A percentile compares a stretch with the other conserved stretches of the same genome.
These are phyloP conservation scores for Brenthis daphne DNA, from an alignment of 2,888 invertebrate genomes.

Conservation along the genomic window DNA sequence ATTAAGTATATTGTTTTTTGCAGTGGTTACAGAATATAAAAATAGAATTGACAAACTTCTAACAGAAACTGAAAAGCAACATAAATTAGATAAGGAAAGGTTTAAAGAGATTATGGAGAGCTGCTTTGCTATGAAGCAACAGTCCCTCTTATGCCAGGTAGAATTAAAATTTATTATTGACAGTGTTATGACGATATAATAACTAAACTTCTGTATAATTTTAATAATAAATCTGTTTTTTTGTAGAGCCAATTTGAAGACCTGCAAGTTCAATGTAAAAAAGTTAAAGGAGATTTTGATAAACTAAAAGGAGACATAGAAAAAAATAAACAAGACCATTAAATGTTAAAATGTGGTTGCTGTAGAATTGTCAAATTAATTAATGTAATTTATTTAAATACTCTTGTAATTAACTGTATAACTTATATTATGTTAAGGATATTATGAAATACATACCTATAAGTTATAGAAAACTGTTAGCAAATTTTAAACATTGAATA, in stretches of 20 bases:
- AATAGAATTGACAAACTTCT: conserved; percentile 65
- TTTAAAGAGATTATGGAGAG: conserved; percentile 69
- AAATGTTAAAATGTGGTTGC: neutral
- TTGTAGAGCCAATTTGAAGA: conserved; percentile 74
- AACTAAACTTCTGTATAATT: too few species aligned
- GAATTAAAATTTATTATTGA: neutral
- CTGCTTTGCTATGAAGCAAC: conserved; percentile 70
- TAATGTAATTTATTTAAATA: too few species aligned
- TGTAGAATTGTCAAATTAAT: neutral
- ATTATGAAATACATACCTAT: too few species aligned
- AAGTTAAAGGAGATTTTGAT: conserved; percentile 57
- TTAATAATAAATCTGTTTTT: neutral
- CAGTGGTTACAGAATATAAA: conserved; percentile 72
- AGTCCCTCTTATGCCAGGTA: conserved; percentile 67
- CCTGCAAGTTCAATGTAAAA: conserved; percentile 65
- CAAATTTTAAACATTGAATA: too few species aligned
- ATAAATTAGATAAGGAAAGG: conserved; percentile 58
- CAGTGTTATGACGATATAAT: too few species aligned
- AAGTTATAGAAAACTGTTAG: too few species aligned
- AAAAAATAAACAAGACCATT: conserved; percentile 40
- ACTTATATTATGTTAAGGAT: too few species aligned
- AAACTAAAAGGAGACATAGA: conserved; percentile 47
- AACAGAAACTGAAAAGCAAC: conserved; percentile 60
- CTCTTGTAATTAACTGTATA: too few species aligned
- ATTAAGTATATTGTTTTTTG: conserved; percentile 39